Base-by-base conservation (phyloP, 2,797 vertebrate species). In the Propithecus deckenii region DNA sequence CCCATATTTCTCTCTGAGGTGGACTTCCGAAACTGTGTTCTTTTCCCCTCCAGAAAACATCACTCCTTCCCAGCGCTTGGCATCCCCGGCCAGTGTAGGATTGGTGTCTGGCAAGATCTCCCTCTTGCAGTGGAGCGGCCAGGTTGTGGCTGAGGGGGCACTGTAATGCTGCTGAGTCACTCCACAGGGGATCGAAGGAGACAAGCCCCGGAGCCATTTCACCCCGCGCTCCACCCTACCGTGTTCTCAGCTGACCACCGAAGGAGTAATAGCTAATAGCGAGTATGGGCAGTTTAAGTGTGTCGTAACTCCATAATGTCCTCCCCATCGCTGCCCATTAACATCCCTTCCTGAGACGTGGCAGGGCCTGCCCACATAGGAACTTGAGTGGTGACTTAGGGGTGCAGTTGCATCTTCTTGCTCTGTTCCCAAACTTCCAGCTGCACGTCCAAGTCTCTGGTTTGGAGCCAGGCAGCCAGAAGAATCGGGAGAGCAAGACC, bases 21-120 rank as follows among this genome's bases (percentile, higher is more conserved):
- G 38, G 32, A 71, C 72, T 75, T 91, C 52, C n/a, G 12, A 22
- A 67, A 43, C 35, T 7, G 20, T 59, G 28, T 79, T 95, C 63
- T 79, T 71, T 41, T 81, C 15, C 50, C 61, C 18, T 76, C 41
- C 12, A 80, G 86, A 94, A 92, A 88, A 23, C 35, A 74, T 38
- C 12, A 86, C 0, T 72, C 18, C 35, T 76, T 88, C 63, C n/a
- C 14, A 86, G 69, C 43, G 2, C 35, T 95, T 3, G 30, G 5
- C 14, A 8, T 1, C 22, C 3, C 43, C 41, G 63, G 59, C 25
- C 38, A n/a, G 46, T 30, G 55, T 25, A 57, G 83, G 41, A 92
- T n/a, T 57, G 7, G 12, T 74, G 43, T 87, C 38, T 85, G 59
- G 43, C 32, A 96, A 92, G 41, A 85, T 48, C 38, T 84, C 57